Conservation (phyloP, 2,113 vertebrate genomes). For the Tachysurus fulvidraco region DNA sequence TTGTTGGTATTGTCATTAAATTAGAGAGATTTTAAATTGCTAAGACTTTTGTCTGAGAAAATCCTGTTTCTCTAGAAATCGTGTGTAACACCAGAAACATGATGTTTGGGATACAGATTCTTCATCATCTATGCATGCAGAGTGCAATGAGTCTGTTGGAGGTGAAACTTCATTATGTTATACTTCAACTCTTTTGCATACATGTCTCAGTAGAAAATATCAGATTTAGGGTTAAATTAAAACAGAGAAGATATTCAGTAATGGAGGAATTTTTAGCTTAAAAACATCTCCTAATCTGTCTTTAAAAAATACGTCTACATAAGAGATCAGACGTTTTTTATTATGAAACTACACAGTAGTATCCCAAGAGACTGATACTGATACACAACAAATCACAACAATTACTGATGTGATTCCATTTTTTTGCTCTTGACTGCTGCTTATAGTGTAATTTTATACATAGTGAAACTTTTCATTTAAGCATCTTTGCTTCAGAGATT, state of each 20-base stretch:
- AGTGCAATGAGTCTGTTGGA: too few relatives aligned
- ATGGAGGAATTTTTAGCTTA: neutral
- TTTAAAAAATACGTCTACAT: neutral
- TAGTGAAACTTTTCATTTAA: neutral
- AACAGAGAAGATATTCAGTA: neutral
- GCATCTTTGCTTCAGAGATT: neutral
- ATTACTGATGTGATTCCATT: neutral
- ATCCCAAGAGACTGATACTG: neutral
- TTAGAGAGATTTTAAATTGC: neutral
- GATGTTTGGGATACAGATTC: neutral
- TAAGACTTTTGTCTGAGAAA: neutral
- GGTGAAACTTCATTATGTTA: too few relatives aligned
- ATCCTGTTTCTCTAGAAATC: neutral
- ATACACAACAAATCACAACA: neutral
- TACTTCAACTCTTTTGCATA: too few relatives aligned
- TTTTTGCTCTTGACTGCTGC: neutral
- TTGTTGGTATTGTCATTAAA: neutral
- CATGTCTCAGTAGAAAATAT: neutral
- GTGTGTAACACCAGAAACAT: neutral
- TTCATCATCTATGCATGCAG: neutral
- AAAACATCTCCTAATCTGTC: neutral
- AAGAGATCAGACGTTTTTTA: neutral
- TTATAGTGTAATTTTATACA: neutral
- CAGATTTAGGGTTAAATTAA: neutral
- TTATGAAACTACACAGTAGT: neutral